Conservation (phyloP, 2,888 invertebrate genomes). For the Lysandra bellargus region DNA sequence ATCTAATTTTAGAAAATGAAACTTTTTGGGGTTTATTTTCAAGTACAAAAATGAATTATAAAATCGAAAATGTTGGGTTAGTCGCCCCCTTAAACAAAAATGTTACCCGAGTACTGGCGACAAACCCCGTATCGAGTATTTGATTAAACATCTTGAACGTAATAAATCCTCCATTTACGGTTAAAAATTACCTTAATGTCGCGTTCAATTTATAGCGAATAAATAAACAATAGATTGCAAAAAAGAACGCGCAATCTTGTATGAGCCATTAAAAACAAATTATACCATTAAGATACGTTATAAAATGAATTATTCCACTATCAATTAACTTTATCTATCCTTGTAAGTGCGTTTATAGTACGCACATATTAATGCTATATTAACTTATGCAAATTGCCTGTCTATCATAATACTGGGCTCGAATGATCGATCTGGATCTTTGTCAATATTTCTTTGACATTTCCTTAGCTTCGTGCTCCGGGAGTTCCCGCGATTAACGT, state of each 20-base stretch:
- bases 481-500: background rate
- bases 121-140: background rate
- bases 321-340: conserved; percentile 26
- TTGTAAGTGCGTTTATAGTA: conserved; percentile 7
- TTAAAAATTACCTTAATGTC: conserved; percentile 27
- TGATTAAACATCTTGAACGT: background rate
- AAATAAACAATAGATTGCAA: conserved; percentile 28
- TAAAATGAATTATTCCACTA: conserved; percentile 28
- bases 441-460: background rate
- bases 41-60: too few species aligned
- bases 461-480: background rate
- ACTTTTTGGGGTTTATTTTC: too few species aligned
- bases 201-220: conserved; percentile 14
- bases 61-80: too few species aligned
- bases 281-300: conserved; percentile 27
- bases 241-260: conserved; percentile 24
- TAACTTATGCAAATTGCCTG: background rate
- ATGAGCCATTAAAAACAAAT: conserved; percentile 24
- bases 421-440: background rate
- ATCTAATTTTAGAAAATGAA: too few species aligned
- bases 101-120: background rate
- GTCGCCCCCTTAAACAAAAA: background rate
- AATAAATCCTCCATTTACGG: conserved; percentile 22
- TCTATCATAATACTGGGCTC: background rate
- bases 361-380: background rate